Base-by-base conservation (phyloP, 2,888 invertebrate genomes). In the Epirrhoe tristata region DNA sequence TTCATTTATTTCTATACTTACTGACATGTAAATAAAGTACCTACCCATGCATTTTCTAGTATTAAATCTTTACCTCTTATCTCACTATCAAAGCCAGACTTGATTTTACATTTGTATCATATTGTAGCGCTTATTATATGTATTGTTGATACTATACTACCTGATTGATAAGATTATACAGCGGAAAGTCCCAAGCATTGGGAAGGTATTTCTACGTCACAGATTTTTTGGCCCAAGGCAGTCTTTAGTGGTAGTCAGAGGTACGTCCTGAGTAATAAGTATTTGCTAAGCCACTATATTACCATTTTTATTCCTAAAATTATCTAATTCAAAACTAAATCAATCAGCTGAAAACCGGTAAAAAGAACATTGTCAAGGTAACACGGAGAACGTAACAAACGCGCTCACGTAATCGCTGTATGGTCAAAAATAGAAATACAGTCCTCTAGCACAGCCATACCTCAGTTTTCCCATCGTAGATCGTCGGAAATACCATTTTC, bases 401-500 rank as follows among this genome's bases (percentile, higher is more conserved):
- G 48, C 76, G 79, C 73, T 84, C 84, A 83, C 82, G 84, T 83
- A 84, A 84, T 77, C 73, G 54, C 51, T 57, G 32, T 56, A 70
- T 53, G 68, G 52, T 75, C 77, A 39, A 81, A 86, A 87, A 83
- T 84, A 85, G 79, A 82, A 71, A 67, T 17, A 46, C 63, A 57
- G 68, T 63, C 70, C 51, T 12, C 8, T 64, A 66, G 58, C 58
- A 56, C 64, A 67, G 63, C 60, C 74, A 78, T 89, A 90, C 90
- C 90, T 89, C 89, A 53, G 80, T 74, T 84, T 87, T 87, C 51
- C 85, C 87, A 85, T 93, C 93, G 83, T 88, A 88, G 73, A 85
- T 74, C 39, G 93, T 93, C 43, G 89, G 77, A 87, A 90, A 94
- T 74, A 90, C 94, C 94, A 94, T 90, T 63, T 85, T 87, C 72